phyloP scores from a whole-genome alignment of 2,113 vertebrate species.

The Dipodomys merriami region DNA sequence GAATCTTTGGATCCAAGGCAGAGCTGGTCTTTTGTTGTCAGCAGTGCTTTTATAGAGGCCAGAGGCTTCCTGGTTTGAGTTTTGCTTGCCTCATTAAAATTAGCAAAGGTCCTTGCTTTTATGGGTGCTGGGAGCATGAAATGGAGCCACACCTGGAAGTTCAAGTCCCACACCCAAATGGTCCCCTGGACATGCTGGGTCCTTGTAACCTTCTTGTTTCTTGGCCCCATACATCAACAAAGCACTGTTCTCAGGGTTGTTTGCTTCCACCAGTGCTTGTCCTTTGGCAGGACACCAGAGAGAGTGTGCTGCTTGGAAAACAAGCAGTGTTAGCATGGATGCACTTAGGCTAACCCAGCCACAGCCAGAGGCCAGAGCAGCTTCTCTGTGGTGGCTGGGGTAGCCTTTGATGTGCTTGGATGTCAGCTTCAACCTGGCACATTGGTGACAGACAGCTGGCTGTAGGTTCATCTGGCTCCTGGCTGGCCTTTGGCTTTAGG shows the following conservation, averaged over 20 bases:
- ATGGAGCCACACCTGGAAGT: accelerated
- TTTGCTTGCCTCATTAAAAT: neutral
- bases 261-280: neutral
- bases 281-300: neutral
- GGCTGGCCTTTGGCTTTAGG: neutral
- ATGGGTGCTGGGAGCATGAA: neutral
- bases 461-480: neutral
- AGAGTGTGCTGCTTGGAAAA: accelerated
- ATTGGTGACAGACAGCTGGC: neutral
- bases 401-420: neutral
- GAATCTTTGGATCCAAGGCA: neutral
- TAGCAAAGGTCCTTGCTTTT: neutral
- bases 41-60: neutral
- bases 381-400: too few species aligned
- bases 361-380: neutral
- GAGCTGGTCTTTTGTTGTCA: neutral
- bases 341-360: too few species aligned
- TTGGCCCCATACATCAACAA: neutral
- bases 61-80: neutral
- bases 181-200: accelerated
- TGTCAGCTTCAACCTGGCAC: neutral
- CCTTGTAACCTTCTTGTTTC: neutral
- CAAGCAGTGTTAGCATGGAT: neutral
- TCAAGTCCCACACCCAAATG: neutral
- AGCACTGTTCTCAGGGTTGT: neutral